Conservation (phyloP, 2,113 vertebrate genomes). For the Patagioenas fasciata region DNA sequence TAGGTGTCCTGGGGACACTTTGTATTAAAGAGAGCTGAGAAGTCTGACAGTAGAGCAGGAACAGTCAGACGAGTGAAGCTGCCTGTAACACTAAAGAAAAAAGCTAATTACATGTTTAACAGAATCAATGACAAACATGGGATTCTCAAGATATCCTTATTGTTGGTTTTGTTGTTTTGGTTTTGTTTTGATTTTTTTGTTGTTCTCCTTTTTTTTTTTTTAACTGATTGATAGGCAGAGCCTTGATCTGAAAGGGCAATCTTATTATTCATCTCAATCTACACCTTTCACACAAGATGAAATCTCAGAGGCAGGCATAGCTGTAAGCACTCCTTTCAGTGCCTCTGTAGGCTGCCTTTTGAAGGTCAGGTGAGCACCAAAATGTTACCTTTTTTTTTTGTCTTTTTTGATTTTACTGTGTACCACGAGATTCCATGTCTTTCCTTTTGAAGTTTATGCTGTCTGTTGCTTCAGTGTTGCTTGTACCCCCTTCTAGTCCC, state of each 20-base stretch:
- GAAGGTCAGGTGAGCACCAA: slow-evolving; percentile 62
- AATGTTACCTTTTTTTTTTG: slow-evolving; percentile 69
- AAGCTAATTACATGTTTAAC: slow-evolving; percentile 10
- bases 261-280: slow-evolving; percentile 54
- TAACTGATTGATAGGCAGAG: not conserved
- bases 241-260: not conserved
- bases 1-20: not conserved
- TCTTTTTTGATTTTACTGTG: slow-evolving; percentile 35
- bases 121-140: not conserved
- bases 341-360: slow-evolving; percentile 51
- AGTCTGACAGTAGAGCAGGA: not conserved
- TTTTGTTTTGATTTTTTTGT: not conserved
- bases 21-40: not conserved
- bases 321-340: not conserved
- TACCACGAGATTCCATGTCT: not conserved
- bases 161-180: not conserved
- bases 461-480: slow-evolving; percentile 21
- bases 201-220: not conserved
- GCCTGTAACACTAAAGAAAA: not conserved
- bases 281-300: slow-evolving; percentile 26
- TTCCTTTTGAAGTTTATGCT: slow-evolving; percentile 38
- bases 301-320: slow-evolving; percentile 29
- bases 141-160: not conserved
- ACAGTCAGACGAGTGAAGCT: not conserved
- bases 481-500: not conserved